These are phyloP conservation scores for Syncerus caffer DNA, from an alignment of 2,797 vertebrate genomes.

Conservation along the genomic window DNA sequence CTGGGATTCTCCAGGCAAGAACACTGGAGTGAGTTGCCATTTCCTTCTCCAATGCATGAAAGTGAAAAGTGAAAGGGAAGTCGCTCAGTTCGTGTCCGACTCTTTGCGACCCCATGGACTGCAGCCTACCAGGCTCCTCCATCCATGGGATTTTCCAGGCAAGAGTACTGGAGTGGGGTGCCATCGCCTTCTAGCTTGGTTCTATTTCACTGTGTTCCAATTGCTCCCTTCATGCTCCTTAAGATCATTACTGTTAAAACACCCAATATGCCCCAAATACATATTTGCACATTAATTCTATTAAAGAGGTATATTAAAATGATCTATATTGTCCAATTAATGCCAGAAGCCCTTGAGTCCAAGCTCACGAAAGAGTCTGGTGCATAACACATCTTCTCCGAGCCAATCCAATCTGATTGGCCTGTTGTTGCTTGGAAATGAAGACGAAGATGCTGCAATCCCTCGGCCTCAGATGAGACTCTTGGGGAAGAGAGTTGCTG, in stretches of 20 bases:
- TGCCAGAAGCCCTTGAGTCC: neutral
- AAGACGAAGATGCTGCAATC: neutral
- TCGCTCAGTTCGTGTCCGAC: too few species aligned
- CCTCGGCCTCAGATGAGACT: neutral
- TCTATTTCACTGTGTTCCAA: neutral
- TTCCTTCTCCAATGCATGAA: too few species aligned
- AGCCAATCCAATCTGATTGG: neutral
- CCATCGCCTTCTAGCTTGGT: neutral
- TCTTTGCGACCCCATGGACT: too few species aligned
- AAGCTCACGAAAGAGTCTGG: neutral
- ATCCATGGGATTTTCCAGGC: too few species aligned
- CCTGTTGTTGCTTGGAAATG: neutral
- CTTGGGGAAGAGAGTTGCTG: constrained; percentile 7
- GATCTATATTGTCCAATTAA: neutral
- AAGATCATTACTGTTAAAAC: neutral
- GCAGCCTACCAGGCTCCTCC: too few species aligned
- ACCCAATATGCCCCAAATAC: neutral
- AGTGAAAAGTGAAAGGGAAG: too few species aligned
- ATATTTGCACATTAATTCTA: constrained; percentile 10
- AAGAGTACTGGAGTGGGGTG: too few species aligned
- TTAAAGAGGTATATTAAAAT: neutral
- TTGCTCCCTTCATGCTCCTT: neutral
- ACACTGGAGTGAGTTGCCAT: too few species aligned
- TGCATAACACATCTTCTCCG: neutral
- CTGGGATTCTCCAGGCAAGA: too few species aligned